These are phyloP conservation scores for Trachops cirrhosus DNA, from an alignment of 2,797 vertebrate species.

Conservation along the genomic window DNA sequence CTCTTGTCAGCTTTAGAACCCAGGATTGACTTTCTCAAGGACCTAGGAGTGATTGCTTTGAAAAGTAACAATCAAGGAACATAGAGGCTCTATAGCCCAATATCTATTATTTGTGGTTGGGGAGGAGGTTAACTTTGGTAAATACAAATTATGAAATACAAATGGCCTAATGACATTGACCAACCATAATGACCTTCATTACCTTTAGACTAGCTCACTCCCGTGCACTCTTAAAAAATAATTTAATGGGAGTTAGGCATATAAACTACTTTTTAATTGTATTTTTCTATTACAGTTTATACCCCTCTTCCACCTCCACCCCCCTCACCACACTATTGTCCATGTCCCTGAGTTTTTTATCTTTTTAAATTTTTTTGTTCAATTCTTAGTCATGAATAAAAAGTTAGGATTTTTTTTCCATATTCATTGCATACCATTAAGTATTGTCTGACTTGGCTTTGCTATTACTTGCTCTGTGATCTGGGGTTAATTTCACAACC, in stretches of 20 bases:
- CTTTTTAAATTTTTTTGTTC: not conserved
- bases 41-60: not conserved
- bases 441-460: not conserved
- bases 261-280: not conserved
- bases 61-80: not conserved
- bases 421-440: not conserved
- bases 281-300: not conserved
- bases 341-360: not conserved
- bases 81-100: not conserved
- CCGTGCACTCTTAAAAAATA: not conserved
- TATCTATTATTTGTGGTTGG: not conserved
- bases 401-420: not conserved
- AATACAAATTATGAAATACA: not conserved
- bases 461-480: not conserved
- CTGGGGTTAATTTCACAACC: not conserved
- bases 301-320: not conserved
- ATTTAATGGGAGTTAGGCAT: not conserved
- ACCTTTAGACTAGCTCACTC: not conserved
- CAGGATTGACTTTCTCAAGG: not conserved
- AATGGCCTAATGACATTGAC: not conserved
- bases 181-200: not conserved
- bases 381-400: not conserved
- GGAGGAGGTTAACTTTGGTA: not conserved
- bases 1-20: not conserved
- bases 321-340: not conserved